Percentiles rank a stretch among this genome's conserved stretches.
These are phyloP conservation scores for Pterois miles DNA, from an alignment of 2,797 vertebrate species.

Conservation along the genomic window DNA sequence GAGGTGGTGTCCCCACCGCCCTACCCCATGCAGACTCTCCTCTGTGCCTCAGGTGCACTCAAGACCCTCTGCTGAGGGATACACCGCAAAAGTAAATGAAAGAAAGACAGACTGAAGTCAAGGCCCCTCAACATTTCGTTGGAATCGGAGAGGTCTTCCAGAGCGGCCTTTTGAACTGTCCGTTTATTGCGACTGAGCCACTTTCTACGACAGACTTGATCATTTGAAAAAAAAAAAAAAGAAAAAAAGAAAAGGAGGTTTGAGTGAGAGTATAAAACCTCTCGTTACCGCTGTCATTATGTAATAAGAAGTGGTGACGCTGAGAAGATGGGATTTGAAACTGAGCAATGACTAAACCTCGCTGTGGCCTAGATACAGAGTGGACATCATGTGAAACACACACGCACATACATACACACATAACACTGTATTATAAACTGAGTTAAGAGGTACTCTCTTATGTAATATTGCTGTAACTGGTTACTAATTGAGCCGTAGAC, in stretches of 20 bases:
- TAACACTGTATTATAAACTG: constrained; percentile 75
- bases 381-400: constrained; percentile 57
- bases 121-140: constrained; percentile 49
- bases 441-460: constrained; percentile 54
- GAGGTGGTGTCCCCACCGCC: constrained; percentile 88
- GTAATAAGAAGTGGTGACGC: constrained; percentile 56
- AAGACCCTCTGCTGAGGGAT: constrained; percentile 84
- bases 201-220: constrained; percentile 16
- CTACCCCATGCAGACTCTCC: constrained; percentile 86
- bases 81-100: not conserved
- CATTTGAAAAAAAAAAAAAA: not conserved
- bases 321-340: constrained; percentile 70
- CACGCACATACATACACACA: constrained; percentile 13
- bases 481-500: constrained; percentile 72
- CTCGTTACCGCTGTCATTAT: constrained; percentile 30
- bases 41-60: constrained; percentile 84
- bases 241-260: constrained; percentile 4
- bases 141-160: constrained; percentile 68
- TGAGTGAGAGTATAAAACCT: constrained; percentile 13
- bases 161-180: constrained; percentile 75
- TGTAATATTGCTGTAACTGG: constrained; percentile 72
- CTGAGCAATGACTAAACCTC: constrained; percentile 62
- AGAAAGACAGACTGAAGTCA: constrained; percentile 46
- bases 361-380: constrained; percentile 59
- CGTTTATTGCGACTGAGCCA: constrained; percentile 69